A percentile compares a stretch with the other conserved stretches of the same genome.
Evolutionary conservation across 2,113 vertebrate species (phyloP).

Genomic region (Tor tambroides): DNA sequence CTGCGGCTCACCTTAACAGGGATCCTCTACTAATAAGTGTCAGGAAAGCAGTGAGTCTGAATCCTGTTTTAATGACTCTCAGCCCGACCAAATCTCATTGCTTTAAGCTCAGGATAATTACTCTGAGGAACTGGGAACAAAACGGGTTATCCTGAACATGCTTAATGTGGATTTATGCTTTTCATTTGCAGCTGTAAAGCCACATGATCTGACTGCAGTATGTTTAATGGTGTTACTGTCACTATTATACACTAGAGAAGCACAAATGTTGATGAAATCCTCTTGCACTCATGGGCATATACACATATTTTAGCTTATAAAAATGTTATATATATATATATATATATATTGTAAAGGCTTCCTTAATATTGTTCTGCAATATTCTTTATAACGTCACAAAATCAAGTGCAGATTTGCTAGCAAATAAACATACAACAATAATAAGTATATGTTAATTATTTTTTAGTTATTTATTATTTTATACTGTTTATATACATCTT

Average conservation of each 20-base stretch:
- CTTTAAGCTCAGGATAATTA: conserved; percentile 20
- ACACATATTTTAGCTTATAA: background rate
- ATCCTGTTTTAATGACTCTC: conserved; percentile 68
- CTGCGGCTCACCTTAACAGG: conserved; percentile 63
- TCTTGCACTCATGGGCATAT: background rate
- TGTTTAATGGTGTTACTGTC: background rate
- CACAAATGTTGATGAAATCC: background rate
- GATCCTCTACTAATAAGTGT: conserved; percentile 68
- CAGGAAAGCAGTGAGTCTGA: background rate
- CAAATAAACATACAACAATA: too few relatives aligned
- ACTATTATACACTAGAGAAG: background rate
- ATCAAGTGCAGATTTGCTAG: too few relatives aligned
- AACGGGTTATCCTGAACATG: background rate
- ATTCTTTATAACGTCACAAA: too few relatives aligned
- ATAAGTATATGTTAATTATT: too few relatives aligned
- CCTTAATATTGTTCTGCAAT: too few relatives aligned
- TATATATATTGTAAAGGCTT: too few relatives aligned
- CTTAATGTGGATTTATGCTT: background rate
- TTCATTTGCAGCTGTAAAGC: background rate
- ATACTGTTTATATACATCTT: too few relatives aligned
- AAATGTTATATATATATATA: too few relatives aligned
- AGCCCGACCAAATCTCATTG: conserved; percentile 5
- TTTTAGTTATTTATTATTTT: too few relatives aligned
- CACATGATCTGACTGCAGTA: background rate
- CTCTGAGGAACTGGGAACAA: background rate